phyloP scores from a whole-genome alignment of 2,888 invertebrate species.

The Trissolcus japonicus region DNA sequence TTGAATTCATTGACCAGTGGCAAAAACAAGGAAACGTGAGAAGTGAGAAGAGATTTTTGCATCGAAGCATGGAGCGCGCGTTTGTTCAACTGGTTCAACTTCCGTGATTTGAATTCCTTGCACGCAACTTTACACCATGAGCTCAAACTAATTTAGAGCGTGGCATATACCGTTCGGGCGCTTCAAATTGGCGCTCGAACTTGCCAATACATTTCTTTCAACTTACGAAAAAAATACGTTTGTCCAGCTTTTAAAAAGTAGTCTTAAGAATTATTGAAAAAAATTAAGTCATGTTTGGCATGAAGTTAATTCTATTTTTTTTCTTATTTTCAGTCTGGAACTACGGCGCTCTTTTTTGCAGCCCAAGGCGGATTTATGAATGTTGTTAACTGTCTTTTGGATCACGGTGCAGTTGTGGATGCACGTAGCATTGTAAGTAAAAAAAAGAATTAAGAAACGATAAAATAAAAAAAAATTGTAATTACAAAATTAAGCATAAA shows the following conservation, averaged over 20 bases:
- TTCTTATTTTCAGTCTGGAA: conserved; percentile 85
- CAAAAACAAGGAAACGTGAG: conserved; percentile 25
- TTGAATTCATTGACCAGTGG: conserved; percentile 1
- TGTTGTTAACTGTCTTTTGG: conserved; percentile 86
- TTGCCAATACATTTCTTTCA: conserved; percentile 22
- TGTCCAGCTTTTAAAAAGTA: no score
- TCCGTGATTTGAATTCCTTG: conserved; percentile 51
- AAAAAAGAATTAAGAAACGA: no score
- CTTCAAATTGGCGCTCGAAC: conserved; percentile 32
- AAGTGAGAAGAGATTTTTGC: conserved; percentile 21
- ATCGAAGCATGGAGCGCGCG: conserved; percentile 5
- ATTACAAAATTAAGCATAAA: no score
- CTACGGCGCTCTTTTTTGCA: conserved; percentile 94
- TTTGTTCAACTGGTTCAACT: conserved; percentile 36
- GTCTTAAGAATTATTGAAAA: no score
- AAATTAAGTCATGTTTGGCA: no score
- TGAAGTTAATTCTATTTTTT: background rate
- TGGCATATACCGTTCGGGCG: conserved; percentile 1
- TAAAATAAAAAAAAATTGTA: no score
- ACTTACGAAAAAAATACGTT: no score
- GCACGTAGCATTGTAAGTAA: conserved; percentile 85
- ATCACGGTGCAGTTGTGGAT: conserved; percentile 87
- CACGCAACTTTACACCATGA: conserved; percentile 44
- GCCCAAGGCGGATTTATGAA: conserved; percentile 94
- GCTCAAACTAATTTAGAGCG: conserved; percentile 39